Percentiles rank a stretch among this genome's conserved stretches.
Conservation (phyloP, 2,888 invertebrate genomes). For the Pammene aurita region DNA sequence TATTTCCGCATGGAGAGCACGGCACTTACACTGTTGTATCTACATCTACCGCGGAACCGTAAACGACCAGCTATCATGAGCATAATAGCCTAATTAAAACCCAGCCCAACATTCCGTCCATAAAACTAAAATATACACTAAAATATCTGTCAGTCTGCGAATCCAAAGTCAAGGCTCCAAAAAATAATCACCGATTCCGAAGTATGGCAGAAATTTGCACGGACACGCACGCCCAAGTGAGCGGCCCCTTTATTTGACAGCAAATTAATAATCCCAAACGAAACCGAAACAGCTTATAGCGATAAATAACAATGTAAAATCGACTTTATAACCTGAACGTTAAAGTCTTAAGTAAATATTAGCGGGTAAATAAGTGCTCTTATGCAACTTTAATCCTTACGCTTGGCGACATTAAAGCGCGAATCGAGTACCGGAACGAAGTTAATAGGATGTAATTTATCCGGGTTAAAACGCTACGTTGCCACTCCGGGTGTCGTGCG, state of each 20-base stretch:
- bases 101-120: constrained; percentile 60
- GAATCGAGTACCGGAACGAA: constrained; percentile 77
- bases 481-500: constrained; percentile 74
- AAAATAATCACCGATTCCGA: constrained; percentile 81
- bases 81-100: constrained; percentile 63
- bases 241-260: constrained; percentile 84
- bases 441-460: constrained; percentile 83
- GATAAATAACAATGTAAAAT: constrained; percentile 62
- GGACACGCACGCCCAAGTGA: constrained; percentile 82
- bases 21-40: constrained; percentile 14
- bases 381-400: constrained; percentile 81
- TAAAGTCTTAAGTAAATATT: constrained; percentile 74
- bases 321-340: constrained; percentile 70
- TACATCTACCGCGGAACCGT: not conserved
- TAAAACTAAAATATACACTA: constrained; percentile 66
- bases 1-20: constrained; percentile 1
- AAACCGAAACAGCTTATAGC: constrained; percentile 72
- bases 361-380: constrained; percentile 61
- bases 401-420: constrained; percentile 73
- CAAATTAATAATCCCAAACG: constrained; percentile 79
- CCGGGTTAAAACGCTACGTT: constrained; percentile 78
- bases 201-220: constrained; percentile 83
- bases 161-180: constrained; percentile 76
- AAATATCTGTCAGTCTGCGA: constrained; percentile 77
- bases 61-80: constrained; percentile 24